phyloP scores from a whole-genome alignment of 2,888 invertebrate species.

The Galeruca laticollis region DNA sequence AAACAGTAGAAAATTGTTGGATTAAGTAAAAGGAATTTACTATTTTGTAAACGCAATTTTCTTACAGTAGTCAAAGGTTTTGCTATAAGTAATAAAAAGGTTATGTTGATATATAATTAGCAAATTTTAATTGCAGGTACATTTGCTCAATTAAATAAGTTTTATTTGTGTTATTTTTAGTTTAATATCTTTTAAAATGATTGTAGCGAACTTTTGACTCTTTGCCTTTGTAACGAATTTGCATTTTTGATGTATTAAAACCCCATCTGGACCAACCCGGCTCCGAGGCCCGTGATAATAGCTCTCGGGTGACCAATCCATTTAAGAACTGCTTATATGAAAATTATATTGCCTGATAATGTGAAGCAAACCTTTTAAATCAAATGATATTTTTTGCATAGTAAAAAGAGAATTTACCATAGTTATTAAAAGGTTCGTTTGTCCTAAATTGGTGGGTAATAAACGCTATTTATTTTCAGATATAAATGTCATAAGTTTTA shows the following conservation, averaged over 20 bases:
- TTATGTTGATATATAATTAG: neutral
- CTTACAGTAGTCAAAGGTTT: slow-evolving; percentile 2
- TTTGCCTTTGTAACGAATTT: slow-evolving; percentile 42
- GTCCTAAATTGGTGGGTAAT: slow-evolving; percentile 39
- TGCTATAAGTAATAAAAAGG: slow-evolving; percentile 5
- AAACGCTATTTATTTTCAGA: slow-evolving; percentile 59
- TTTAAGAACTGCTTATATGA: slow-evolving; percentile 62
- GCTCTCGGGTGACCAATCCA: slow-evolving; percentile 63
- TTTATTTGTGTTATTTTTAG: slow-evolving; percentile 2
- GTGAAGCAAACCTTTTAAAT: slow-evolving; percentile 31
- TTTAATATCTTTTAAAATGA: neutral
- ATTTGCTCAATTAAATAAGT: slow-evolving; percentile 22
- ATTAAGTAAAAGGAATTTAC: slow-evolving; percentile 37
- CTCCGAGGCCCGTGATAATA: slow-evolving; percentile 63
- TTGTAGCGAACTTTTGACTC: slow-evolving; percentile 5
- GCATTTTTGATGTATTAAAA: slow-evolving; percentile 40
- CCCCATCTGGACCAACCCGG: slow-evolving; percentile 63
- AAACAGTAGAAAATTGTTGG: slow-evolving; percentile 36
- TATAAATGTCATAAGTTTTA: slow-evolving; percentile 66
- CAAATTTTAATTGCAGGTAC: neutral
- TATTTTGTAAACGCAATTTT: slow-evolving; percentile 27
- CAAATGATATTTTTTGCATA: slow-evolving; percentile 38
- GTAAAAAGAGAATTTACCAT: slow-evolving; percentile 33
- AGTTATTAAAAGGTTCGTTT: slow-evolving; percentile 33
- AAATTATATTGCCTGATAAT: slow-evolving; percentile 49